Conservation (phyloP, 2,797 vertebrate genomes). For the Pelobates cultripes region DNA sequence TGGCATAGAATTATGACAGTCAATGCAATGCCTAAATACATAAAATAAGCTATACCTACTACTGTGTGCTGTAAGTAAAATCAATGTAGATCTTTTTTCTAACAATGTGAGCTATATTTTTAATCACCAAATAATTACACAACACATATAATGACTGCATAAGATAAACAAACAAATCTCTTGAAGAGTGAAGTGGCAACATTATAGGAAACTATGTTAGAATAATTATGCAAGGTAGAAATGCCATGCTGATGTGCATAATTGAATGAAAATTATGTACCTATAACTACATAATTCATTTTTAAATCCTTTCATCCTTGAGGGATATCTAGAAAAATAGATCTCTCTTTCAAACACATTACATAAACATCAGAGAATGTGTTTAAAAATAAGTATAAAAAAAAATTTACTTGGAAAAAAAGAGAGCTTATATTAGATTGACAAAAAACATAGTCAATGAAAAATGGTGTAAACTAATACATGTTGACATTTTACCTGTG, state of each 20-base stretch:
- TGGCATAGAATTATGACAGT: too few species aligned
- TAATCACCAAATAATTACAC: background rate
- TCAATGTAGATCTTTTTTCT: background rate
- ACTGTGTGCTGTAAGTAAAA: too few species aligned
- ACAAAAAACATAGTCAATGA: too few species aligned
- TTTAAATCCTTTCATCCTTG: conserved; percentile 32
- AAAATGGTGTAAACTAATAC: too few species aligned
- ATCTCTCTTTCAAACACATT: conserved; percentile 16
- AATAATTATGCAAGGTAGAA: background rate
- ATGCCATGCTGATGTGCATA: background rate
- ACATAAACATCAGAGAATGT: conserved; percentile 8
- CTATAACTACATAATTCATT: conserved; percentile 26
- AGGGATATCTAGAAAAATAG: conserved; percentile 28
- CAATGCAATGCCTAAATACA: too few species aligned
- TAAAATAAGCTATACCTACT: too few species aligned
- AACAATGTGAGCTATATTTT: background rate
- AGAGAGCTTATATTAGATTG: too few species aligned
- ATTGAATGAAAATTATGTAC: background rate
- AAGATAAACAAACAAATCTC: conserved; percentile 16
- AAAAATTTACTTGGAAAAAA: too few species aligned
- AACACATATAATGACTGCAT: conserved; percentile 10
- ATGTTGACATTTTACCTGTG: too few species aligned
- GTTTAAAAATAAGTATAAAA: too few species aligned
- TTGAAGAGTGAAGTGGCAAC: conserved; percentile 11
- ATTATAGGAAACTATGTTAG: conserved; percentile 12